These are phyloP conservation scores for Otis tarda DNA, from an alignment of 2,113 vertebrate genomes.

Conservation along the genomic window DNA sequence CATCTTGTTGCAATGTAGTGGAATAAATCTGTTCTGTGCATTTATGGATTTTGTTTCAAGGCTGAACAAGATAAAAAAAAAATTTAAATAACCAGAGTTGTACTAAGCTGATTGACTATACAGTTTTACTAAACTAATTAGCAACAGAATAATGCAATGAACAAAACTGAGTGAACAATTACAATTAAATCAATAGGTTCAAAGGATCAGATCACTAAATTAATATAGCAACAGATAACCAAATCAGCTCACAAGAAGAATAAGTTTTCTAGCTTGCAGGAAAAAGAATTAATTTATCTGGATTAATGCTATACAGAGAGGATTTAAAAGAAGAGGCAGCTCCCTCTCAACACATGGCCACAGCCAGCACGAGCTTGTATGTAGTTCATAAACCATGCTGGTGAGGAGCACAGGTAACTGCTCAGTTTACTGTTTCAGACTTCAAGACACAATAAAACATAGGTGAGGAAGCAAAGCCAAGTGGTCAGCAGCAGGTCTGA, in stretches of 20 bases:
- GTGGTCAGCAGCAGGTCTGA: neutral
- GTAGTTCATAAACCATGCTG: neutral
- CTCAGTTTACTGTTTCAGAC: neutral
- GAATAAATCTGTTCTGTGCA: constrained; percentile 19
- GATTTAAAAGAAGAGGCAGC: neutral
- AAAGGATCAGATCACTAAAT: constrained; percentile 24
- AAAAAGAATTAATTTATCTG: neutral
- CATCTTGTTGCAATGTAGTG: neutral
- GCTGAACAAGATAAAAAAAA: neutral
- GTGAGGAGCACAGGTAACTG: neutral
- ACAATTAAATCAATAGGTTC: constrained; percentile 29
- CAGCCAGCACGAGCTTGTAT: neutral
- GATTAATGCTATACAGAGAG: neutral
- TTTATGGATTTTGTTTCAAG: constrained; percentile 26
- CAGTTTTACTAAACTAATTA: constrained; percentile 16
- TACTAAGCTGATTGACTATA: neutral
- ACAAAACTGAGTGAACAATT: neutral
- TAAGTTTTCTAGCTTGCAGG: neutral
- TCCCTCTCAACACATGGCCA: neutral
- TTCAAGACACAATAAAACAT: neutral
- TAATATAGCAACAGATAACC: constrained; percentile 2
- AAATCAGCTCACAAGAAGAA: constrained; percentile 25
- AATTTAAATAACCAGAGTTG: neutral
- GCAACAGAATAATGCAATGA: constrained; percentile 9
- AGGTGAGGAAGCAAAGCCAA: neutral